Base-by-base conservation (phyloP, 2,797 vertebrate species). In the Parauchenoglanis ngamensis region DNA sequence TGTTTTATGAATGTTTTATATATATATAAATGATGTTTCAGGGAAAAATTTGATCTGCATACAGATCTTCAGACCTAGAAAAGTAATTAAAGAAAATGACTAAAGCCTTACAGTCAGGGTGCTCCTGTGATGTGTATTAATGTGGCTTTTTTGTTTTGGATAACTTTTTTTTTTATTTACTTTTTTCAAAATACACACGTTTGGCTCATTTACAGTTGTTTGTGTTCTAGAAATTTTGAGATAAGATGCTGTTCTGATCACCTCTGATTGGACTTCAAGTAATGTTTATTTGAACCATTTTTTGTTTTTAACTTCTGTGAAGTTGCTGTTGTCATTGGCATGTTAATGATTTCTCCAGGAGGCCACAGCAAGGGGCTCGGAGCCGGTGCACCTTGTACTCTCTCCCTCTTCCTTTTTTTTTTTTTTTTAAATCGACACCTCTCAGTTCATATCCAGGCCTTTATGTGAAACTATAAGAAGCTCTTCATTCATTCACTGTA, bases 271-370 rank as follows among this genome's bases (percentile, higher is more conserved):
- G 15, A 61, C 70, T 67, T 68, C 44, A 85, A 89, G 83, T 28
- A 54, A 12, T 83, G 40, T 83, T 83, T 83, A 54, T 68, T 35
- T 31, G 23, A 76, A 57, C 95, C 17, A 25, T 67, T 67, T 40
- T 94, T 93, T 94, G 93, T 93, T 84, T 57, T 72, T 89, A 95
- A 96, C 96, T 95, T 97, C 96, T 96, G 93, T 97, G 96, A 97
- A 97, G 96, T 97, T 97, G 96, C 93, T 94, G 52, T 77, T 83
- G 52, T 83, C 78, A 86, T 65, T 44, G 23, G 82, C 87, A 87
- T 82, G 89, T 87, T 89, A 65, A 88, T 90, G 83, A 86, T 93
- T 91, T 94, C 92, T 95, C 92, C 72, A 86, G 85, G 68, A 82
- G 80, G 87, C 85, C 84, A 78, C 79, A 52, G 90, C 93, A 92